phyloP scores from a whole-genome alignment of 1,140 invertebrate genomes.

The Harlomillsia oculata region DNA sequence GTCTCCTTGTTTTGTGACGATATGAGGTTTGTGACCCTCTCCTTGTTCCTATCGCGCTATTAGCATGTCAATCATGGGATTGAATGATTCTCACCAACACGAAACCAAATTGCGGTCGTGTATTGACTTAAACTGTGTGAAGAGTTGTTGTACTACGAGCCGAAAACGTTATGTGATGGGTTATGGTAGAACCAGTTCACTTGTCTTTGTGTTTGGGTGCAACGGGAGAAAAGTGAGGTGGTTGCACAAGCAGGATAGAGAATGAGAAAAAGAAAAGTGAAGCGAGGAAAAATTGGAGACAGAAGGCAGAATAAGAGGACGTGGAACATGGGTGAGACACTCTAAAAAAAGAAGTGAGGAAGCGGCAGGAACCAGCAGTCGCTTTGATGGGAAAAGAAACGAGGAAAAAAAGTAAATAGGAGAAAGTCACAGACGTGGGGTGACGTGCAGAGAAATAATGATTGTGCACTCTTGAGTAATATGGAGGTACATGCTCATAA shows the following conservation, averaged over 20 bases:
- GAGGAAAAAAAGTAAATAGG: conserved; percentile 3
- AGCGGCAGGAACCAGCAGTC: too few relatives aligned
- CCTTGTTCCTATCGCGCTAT: conserved; percentile 25
- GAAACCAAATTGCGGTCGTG: conserved; percentile 1
- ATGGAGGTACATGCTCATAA: conserved; percentile 26
- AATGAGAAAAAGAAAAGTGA: neutral
- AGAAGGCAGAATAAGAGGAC: too few relatives aligned
- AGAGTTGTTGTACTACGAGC: too few relatives aligned
- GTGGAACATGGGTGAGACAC: too few relatives aligned
- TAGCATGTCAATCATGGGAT: conserved; percentile 30
- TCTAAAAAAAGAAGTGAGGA: too few relatives aligned
- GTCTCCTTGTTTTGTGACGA: neutral
- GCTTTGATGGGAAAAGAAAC: neutral
- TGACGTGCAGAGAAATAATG: conserved; percentile 20
- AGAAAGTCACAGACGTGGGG: conserved; percentile 15
- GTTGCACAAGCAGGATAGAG: too few relatives aligned
- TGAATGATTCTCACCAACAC: conserved; percentile 3
- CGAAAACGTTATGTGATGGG: too few relatives aligned
- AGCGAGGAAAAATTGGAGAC: neutral
- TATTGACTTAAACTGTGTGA: too few relatives aligned
- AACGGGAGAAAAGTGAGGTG: too few relatives aligned
- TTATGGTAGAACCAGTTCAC: too few relatives aligned
- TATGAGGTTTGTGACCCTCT: conserved; percentile 23
- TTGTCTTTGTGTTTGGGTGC: too few relatives aligned
- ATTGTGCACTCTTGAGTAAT: conserved; percentile 15